phyloP scores from a whole-genome alignment of 2,113 vertebrate species.

The Chrysochloris asiatica region DNA sequence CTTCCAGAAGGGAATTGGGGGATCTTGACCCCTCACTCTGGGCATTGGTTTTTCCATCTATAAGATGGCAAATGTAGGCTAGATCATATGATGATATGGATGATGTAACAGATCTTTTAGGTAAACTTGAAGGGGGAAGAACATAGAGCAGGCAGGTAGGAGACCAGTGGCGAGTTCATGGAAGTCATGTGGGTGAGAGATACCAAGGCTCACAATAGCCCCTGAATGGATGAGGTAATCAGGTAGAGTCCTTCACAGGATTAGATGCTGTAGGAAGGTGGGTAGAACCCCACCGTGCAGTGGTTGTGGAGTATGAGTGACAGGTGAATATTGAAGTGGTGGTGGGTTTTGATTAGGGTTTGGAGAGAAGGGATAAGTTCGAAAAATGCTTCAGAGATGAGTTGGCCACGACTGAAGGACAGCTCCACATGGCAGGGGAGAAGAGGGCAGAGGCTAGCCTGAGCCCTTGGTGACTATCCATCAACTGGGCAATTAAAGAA shows the following conservation, averaged over 20 bases:
- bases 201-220: neutral
- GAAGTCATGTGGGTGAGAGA: fast-evolving
- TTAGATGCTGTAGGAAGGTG: neutral
- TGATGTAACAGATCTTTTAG: neutral
- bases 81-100: neutral
- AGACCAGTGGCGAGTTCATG: neutral
- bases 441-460: neutral
- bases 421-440: neutral
- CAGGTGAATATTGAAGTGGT: neutral
- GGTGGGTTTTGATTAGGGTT: neutral
- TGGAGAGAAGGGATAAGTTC: neutral
- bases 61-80: neutral
- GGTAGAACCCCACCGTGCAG: neutral
- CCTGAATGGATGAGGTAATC: neutral
- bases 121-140: neutral
- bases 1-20: neutral
- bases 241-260: neutral
- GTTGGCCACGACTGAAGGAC: neutral
- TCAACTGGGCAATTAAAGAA: neutral
- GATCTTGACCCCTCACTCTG: neutral
- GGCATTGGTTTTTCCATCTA: neutral
- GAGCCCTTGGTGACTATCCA: neutral
- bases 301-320: neutral
- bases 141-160: neutral
- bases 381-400: neutral